Percentiles rank a stretch among this genome's conserved stretches.
phyloP scores from a whole-genome alignment of 2,113 vertebrate genomes.

The Alligator sinensis region DNA sequence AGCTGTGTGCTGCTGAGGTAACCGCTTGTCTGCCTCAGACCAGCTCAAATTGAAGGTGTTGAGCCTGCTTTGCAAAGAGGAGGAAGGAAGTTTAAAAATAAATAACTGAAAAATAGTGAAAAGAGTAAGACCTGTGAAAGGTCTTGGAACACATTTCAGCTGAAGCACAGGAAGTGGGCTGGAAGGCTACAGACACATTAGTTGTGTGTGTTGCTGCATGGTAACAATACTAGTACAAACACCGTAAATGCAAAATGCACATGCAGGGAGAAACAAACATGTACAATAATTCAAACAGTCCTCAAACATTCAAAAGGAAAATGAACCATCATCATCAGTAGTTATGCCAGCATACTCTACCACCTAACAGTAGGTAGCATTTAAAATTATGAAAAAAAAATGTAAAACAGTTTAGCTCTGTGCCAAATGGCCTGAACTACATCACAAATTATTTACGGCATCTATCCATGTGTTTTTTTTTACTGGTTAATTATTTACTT shows the following conservation, averaged over 20 bases:
- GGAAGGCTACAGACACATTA: rapidly evolving
- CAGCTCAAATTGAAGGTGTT: rapidly evolving
- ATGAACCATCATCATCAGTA: neutral
- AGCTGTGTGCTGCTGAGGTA: neutral
- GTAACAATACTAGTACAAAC: neutral
- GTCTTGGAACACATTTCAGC: neutral
- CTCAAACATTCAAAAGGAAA: neutral
- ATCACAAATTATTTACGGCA: neutral
- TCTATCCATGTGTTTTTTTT: neutral
- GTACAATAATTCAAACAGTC: neutral
- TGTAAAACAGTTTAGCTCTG: neutral
- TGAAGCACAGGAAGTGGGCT: neutral
- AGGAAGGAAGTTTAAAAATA: conserved; percentile 23
- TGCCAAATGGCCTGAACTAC: neutral
- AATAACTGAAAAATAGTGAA: neutral
- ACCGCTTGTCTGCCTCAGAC: neutral
- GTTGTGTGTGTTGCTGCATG: neutral
- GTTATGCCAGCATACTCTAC: neutral
- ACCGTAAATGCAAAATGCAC: neutral
- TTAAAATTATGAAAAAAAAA: neutral
- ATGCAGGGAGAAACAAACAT: neutral
- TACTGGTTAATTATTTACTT: conserved; percentile 1
- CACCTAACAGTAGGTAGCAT: conserved; percentile 8
- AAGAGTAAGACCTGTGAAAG: neutral
- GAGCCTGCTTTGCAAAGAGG: neutral